Base-by-base conservation (phyloP, 2,797 vertebrate species). In the Pangasius krempfi region DNA sequence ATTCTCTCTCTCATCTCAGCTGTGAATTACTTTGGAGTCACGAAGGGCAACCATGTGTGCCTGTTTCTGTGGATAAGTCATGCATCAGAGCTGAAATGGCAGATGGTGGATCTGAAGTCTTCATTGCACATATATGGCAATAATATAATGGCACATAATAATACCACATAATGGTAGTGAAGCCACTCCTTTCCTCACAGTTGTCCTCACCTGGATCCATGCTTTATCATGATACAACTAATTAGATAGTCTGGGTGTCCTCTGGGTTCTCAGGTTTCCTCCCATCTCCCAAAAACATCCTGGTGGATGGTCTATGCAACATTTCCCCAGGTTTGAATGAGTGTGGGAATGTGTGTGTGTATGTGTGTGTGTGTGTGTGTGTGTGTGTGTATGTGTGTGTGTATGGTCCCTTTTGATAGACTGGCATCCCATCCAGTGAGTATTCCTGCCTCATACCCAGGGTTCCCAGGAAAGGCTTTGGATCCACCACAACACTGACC, bases 1-100 rank as follows among this genome's bases (percentile, higher is more conserved):
- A 62, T 62, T n/a, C 37, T 37, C 27, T 90, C 92, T 30, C 47
- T 89, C 84, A 79, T 95, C 92, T 93, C 92, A 92, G 92, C 88
- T 90, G 91, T 91, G 94, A 94, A 95, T 95, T 90, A 93, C 91
- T 93, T 94, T 94, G 93, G 94, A 94, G 47, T 79, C 60, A 66
- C 1, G 10, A 84, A 68, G 18, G 27, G 60, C 40, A 84, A 50
- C 16, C 5, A 84, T 20, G 25, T 60, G 80, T 44, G 27, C 25
- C 40, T 64, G 81, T 6, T 64, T 62, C 47, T 64, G 56, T 58
- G 12, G 47, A 27, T n/a, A n/a, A 47, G 50, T 30, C 20, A 9
- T 81, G 78, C 54, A 37, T 80, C 18, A 25, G 54, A 58, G 7
- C 27, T 83, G 16, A 30, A 84, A 64, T 14, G 0, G 79, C 56